These are phyloP conservation scores for Chelonoidis abingdonii DNA, from an alignment of 2,113 vertebrate species.

Conservation along the genomic window DNA sequence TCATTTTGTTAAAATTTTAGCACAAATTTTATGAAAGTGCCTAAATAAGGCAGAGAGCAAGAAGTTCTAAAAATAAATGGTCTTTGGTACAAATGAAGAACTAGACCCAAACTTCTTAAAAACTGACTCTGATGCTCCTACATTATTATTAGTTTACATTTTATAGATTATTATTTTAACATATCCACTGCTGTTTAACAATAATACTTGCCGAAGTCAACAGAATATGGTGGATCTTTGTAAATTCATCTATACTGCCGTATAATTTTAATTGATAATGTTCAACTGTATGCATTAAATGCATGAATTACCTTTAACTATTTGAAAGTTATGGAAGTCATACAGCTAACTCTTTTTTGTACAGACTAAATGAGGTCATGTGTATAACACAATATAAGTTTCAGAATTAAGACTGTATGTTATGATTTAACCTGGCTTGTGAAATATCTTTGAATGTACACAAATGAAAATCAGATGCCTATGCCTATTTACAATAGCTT, in stretches of 20 bases:
- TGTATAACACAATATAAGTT: neutral
- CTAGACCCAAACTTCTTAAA: neutral
- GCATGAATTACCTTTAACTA: neutral
- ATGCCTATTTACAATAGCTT: neutral
- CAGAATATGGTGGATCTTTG: neutral
- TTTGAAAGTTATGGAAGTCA: slow-evolving; percentile 5
- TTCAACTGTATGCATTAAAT: neutral
- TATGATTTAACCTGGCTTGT: neutral
- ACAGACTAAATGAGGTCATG: neutral
- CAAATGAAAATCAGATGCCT: neutral
- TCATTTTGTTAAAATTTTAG: slow-evolving; percentile 1
- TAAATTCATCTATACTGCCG: slow-evolving; percentile 27
- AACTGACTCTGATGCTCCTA: neutral
- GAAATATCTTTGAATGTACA: neutral
- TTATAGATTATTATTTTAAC: slow-evolving; percentile 3
- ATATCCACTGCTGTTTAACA: neutral
- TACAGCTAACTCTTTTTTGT: neutral
- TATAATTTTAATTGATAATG: neutral
- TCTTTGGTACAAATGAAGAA: neutral
- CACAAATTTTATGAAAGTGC: neutral
- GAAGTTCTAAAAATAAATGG: neutral
- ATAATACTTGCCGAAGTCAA: slow-evolving; percentile 34
- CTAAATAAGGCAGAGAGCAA: neutral
- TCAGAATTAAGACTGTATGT: slow-evolving; percentile 25
- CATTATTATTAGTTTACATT: neutral